Percentiles rank a stretch among this genome's conserved stretches.
Evolutionary conservation across 2,113 vertebrate species (phyloP).

Genomic region (Hippoglossus stenolepis): DNA sequence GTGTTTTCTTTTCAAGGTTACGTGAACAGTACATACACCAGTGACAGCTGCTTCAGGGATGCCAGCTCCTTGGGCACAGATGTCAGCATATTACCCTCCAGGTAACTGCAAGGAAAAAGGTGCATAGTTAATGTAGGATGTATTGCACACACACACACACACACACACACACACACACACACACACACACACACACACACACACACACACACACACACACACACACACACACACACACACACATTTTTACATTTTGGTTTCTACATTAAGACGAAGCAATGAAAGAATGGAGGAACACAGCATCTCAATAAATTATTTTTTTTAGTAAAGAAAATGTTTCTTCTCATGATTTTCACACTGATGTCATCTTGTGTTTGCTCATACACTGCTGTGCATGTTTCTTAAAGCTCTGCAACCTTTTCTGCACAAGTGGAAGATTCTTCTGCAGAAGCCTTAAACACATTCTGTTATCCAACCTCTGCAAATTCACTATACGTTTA

Average conservation of each 20-base stretch:
- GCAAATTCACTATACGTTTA: neutral
- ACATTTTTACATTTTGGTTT: neutral
- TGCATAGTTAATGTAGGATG: slow-evolving; percentile 16
- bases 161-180: neutral
- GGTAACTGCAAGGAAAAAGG: slow-evolving; percentile 86
- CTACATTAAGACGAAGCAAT: neutral
- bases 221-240: neutral
- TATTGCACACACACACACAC: slow-evolving; percentile 5
- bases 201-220: neutral
- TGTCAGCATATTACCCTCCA: slow-evolving; percentile 95
- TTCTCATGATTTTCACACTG: too few species aligned
- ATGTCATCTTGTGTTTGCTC: too few species aligned
- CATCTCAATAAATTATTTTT: too few species aligned
- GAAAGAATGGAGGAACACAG: too few species aligned
- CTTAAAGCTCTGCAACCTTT: too few species aligned
- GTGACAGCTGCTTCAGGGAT: slow-evolving; percentile 85
- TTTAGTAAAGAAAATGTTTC: too few species aligned
- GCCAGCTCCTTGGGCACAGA: slow-evolving; percentile 92
- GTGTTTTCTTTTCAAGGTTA: slow-evolving; percentile 33
- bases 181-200: slow-evolving; percentile 9
- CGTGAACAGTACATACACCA: slow-evolving; percentile 72
- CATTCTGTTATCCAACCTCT: neutral
- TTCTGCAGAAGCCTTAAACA: neutral
- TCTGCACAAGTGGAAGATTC: neutral
- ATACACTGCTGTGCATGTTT: too few species aligned